phyloP scores from a whole-genome alignment of 2,113 vertebrate genomes.

The Oxyruncus cristatus region DNA sequence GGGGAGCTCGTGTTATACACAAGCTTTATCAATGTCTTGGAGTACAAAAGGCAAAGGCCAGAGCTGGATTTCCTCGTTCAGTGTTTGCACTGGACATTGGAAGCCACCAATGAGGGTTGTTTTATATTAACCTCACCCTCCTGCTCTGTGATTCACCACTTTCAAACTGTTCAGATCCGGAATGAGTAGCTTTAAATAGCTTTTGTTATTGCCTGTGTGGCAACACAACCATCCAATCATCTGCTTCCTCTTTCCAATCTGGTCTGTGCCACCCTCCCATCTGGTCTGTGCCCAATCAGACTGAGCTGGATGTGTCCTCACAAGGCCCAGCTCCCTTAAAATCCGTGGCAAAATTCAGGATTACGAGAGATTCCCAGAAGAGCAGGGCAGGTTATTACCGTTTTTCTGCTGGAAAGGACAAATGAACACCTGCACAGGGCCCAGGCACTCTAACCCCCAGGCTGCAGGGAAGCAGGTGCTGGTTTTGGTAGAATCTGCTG shows the following conservation, averaged over 20 bases:
- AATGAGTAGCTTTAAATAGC: neutral
- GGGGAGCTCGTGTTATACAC: neutral
- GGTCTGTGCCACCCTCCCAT: neutral
- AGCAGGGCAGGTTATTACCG: neutral
- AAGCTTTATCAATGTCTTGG: neutral
- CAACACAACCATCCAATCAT: neutral
- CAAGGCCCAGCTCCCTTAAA: neutral
- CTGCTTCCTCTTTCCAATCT: neutral
- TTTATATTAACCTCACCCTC: neutral
- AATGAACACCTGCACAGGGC: neutral
- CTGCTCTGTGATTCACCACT: neutral
- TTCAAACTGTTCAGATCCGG: neutral
- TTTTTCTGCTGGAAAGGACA: neutral
- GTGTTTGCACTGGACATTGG: neutral
- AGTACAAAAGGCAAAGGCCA: neutral
- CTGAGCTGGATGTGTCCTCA: neutral
- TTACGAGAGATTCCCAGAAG: fast-evolving
- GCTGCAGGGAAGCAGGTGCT: neutral
- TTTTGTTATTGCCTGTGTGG: neutral
- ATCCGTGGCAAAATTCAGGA: neutral
- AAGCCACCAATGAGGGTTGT: neutral
- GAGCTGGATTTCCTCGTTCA: neutral
- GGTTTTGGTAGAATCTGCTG: fast-evolving
- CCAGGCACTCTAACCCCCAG: neutral
- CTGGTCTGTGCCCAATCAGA: fast-evolving